A percentile compares a stretch with the other conserved stretches of the same genome.
Conservation (phyloP, 2,888 invertebrate species). For the Papilio demoleus region DNA sequence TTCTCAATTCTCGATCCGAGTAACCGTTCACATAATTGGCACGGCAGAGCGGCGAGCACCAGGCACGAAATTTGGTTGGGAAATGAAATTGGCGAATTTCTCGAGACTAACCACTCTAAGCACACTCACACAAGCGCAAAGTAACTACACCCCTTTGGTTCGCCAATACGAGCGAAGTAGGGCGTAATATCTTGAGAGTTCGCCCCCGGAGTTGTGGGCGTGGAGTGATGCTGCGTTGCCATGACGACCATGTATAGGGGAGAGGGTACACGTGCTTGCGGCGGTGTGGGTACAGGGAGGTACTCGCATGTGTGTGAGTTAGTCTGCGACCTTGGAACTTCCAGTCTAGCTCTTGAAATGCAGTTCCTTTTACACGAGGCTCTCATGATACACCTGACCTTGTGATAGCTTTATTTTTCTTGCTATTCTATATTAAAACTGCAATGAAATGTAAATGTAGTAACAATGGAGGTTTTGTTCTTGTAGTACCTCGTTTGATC, state of each 20-base stretch:
- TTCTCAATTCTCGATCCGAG: constrained; percentile 7
- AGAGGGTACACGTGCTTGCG: constrained; percentile 64
- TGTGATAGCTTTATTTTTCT: constrained; percentile 42
- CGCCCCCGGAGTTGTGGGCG: constrained; percentile 83
- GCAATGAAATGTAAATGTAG: constrained; percentile 17
- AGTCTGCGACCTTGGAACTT: constrained; percentile 75
- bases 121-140: constrained; percentile 67
- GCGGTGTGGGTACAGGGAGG: constrained; percentile 66
- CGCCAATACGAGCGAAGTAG: constrained; percentile 81
- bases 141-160: constrained; percentile 79
- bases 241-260: constrained; percentile 83
- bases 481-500: constrained; percentile 36
- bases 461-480: constrained; percentile 39
- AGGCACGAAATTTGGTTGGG: constrained; percentile 51
- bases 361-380: constrained; percentile 48
- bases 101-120: constrained; percentile 58
- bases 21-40: constrained; percentile 48
- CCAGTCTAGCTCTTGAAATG: constrained; percentile 68
- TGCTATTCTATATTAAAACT: constrained; percentile 25
- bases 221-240: constrained; percentile 85
- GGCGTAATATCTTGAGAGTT: constrained; percentile 82
- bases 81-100: constrained; percentile 66
- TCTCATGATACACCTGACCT: constrained; percentile 48
- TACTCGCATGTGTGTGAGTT: constrained; percentile 54
- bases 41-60: constrained; percentile 54